Percentiles rank a stretch among this genome's conserved stretches.
Evolutionary conservation across 2,888 invertebrate species (phyloP).

Genomic region (Plutella xylostella): DNA sequence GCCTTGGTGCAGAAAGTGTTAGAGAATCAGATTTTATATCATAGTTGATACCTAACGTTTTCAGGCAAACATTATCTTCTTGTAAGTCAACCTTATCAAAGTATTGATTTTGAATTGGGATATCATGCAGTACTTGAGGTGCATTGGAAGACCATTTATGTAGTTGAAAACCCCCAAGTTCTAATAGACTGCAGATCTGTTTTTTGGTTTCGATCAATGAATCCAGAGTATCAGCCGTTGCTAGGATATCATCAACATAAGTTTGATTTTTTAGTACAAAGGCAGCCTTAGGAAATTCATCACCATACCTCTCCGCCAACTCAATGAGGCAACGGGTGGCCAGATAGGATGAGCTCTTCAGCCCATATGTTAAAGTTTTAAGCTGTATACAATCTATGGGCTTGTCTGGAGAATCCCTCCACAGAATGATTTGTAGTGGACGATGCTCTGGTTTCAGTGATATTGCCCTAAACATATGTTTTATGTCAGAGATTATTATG

Average conservation of each 20-base stretch:
- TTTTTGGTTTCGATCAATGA: too few species aligned
- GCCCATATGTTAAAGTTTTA: conserved; percentile 16
- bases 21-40: background rate
- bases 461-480: conserved; percentile 12
- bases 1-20: background rate
- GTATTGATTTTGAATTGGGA: background rate
- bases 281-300: conserved; percentile 6
- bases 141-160: conserved; percentile 4
- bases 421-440: conserved; percentile 15
- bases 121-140: background rate
- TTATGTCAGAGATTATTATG: conserved; percentile 9
- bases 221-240: too few species aligned
- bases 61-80: background rate
- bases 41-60: background rate
- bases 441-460: conserved; percentile 6
- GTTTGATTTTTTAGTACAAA: conserved; percentile 9
- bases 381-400: conserved; percentile 12
- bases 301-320: conserved; percentile 8
- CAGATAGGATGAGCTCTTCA: conserved; percentile 9
- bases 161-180: background rate
- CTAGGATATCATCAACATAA: conserved; percentile 14
- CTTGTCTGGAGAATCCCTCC: conserved; percentile 11
- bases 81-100: background rate
- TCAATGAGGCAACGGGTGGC: conserved; percentile 13
- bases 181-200: background rate